Evolutionary conservation across 2,888 invertebrate species (phyloP).

Genomic region (Aethes cnicana): DNA sequence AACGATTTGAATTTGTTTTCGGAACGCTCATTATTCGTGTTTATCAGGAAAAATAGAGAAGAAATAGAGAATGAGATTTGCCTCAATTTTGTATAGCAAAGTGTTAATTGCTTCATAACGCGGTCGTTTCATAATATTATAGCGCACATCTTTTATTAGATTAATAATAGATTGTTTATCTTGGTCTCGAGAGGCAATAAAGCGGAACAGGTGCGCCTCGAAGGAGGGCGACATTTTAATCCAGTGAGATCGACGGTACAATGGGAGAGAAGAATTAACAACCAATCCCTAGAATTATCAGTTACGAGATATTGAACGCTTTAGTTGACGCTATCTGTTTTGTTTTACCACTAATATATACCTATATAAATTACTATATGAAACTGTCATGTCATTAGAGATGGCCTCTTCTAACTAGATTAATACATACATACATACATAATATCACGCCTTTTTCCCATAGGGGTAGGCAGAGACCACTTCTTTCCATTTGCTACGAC

Average conservation of each 20-base stretch:
- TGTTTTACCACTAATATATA: no score
- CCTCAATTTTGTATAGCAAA: constrained; percentile 18
- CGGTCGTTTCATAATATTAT: constrained; percentile 16
- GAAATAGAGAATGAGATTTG: no score
- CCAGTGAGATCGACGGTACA: constrained; percentile 48
- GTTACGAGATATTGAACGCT: constrained; percentile 38
- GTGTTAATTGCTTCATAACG: constrained; percentile 14
- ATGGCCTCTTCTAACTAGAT: no score
- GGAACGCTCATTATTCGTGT: constrained; percentile 40
- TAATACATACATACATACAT: no score
- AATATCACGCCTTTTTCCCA: no score
- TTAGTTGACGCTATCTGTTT: constrained; percentile 16
- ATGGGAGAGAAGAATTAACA: constrained; percentile 41
- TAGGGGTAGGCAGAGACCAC: no score
- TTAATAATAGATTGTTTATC: constrained; percentile 22
- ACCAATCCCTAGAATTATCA: constrained; percentile 42
- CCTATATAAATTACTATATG: no score
- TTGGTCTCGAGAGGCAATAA: constrained; percentile 23
- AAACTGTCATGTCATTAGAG: no score
- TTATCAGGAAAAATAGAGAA: constrained; percentile 37
- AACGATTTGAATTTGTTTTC: constrained; percentile 52
- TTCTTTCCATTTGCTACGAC: no score
- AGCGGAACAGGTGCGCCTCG: constrained; percentile 49
- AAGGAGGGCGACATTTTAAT: constrained; percentile 52
- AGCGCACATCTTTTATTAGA: constrained; percentile 3